Evolutionary conservation across 2,113 vertebrate genomes (phyloP).

Genomic region (Nothoprocta perdicaria): DNA sequence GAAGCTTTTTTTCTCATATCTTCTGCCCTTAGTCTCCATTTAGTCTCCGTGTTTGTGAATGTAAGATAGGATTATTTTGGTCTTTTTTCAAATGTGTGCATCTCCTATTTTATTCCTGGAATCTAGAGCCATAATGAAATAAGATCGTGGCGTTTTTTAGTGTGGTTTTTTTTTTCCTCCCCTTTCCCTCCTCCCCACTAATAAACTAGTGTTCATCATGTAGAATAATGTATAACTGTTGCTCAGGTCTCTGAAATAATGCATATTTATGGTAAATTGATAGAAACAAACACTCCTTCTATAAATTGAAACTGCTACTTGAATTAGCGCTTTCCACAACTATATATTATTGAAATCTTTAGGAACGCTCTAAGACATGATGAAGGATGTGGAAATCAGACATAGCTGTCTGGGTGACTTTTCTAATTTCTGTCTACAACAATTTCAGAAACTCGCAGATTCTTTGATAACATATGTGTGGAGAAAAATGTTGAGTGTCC

Average conservation of each 20-base stretch:
- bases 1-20: neutral
- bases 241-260: neutral
- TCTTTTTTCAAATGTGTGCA: neutral
- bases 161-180: neutral
- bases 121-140: neutral
- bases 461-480: conserved; percentile 90
- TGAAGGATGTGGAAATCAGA: neutral
- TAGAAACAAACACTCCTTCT: neutral
- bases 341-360: neutral
- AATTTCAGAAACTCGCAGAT: conserved; percentile 88
- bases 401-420: neutral
- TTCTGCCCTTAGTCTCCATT: neutral
- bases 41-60: neutral
- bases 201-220: neutral
- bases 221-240: neutral
- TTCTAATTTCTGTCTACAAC: neutral
- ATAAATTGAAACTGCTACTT: neutral
- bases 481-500: conserved; percentile 91
- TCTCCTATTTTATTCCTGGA: neutral
- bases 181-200: neutral
- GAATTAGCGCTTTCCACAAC: neutral
- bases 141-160: neutral
- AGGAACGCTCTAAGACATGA: accelerated
- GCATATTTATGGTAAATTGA: neutral
- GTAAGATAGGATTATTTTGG: neutral